These are phyloP conservation scores for Neosalanx taihuensis DNA, from an alignment of 2,797 vertebrate genomes.

Conservation along the genomic window DNA sequence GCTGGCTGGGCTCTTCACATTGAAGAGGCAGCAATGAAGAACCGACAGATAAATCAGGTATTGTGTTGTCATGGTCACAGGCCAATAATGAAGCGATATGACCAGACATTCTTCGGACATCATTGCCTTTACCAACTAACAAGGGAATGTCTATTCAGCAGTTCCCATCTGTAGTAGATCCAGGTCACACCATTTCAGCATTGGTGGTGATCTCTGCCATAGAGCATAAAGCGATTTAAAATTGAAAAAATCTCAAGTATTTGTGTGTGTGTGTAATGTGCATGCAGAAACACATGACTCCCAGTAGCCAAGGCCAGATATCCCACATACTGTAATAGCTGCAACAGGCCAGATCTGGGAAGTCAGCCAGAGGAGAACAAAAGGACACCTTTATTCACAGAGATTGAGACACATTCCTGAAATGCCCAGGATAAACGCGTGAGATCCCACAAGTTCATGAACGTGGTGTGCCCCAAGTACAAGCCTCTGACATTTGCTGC, in stretches of 20 bases:
- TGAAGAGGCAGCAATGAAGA: not conserved
- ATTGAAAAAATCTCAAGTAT: too few relatives aligned
- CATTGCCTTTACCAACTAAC: too few relatives aligned
- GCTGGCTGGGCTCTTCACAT: slow-evolving; percentile 17
- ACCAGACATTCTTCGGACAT: too few relatives aligned
- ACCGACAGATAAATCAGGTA: slow-evolving; percentile 12
- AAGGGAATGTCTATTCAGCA: slow-evolving; percentile 1
- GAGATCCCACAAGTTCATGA: slow-evolving; percentile 42
- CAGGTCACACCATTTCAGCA: not conserved
- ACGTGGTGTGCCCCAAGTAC: slow-evolving; percentile 22
- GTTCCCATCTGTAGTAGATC: slow-evolving; percentile 9
- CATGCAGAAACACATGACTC: slow-evolving; percentile 50
- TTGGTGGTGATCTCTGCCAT: too few relatives aligned
- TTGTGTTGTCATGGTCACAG: too few relatives aligned
- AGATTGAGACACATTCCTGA: slow-evolving; percentile 44
- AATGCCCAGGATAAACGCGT: slow-evolving; percentile 37
- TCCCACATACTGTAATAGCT: not conserved
- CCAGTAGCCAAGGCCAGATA: not conserved
- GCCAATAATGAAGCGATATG: too few relatives aligned
- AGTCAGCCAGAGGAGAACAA: slow-evolving; percentile 39
- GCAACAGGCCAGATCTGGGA: slow-evolving; percentile 32
- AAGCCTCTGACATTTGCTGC: slow-evolving; percentile 19
- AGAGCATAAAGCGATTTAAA: not conserved
- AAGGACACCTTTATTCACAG: slow-evolving; percentile 46
- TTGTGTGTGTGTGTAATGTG: too few relatives aligned